Conservation (phyloP, 2,113 vertebrate genomes). For the Malaclemys terrapin region DNA sequence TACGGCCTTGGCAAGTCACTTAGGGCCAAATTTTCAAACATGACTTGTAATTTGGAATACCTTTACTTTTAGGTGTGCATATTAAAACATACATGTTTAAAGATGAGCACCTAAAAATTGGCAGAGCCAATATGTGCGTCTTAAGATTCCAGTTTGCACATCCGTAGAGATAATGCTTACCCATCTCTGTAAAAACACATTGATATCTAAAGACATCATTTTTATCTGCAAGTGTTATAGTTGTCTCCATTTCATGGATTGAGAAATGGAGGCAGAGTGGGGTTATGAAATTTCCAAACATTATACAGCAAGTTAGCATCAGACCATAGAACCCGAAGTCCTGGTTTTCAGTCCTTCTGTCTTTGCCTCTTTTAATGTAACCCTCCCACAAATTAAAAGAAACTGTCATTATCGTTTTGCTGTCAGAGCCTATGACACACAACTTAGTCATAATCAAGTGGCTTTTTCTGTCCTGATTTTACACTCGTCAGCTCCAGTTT, state of each 20-base stretch:
- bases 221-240: neutral
- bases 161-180: neutral
- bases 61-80: neutral
- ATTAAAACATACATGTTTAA: neutral
- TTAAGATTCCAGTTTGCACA: neutral
- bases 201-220: neutral
- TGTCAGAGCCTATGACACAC: neutral
- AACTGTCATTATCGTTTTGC: neutral
- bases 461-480: neutral
- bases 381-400: neutral
- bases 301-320: neutral
- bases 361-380: neutral
- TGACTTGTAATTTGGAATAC: neutral
- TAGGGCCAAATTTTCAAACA: neutral
- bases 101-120: neutral
- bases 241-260: neutral
- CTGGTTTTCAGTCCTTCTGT: neutral
- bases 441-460: conserved; percentile 3
- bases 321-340: neutral
- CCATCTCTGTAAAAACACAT: neutral
- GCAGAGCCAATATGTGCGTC: neutral
- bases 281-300: neutral
- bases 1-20: neutral
- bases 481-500: neutral
- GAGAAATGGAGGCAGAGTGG: neutral